Base-by-base conservation (phyloP, 2,888 invertebrate genomes). In the Cenopis cana region DNA sequence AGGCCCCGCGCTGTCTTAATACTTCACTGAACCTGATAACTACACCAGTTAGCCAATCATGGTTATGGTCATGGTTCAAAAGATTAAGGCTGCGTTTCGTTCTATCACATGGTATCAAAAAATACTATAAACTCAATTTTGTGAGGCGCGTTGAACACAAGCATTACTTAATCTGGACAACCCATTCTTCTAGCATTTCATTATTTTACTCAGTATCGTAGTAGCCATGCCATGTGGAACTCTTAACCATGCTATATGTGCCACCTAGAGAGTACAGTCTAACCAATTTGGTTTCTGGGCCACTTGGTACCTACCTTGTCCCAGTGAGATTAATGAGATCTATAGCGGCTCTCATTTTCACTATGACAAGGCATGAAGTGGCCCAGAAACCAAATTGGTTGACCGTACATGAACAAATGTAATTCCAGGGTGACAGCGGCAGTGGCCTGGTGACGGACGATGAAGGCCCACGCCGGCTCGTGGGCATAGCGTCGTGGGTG, bases 401-500 rank as follows among this genome's bases (percentile, higher is more conserved):
- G 24, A 0, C 38, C 38, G 0, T 46, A 46, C 46, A 46, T n/a
- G 46, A 46, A 6, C 8, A 1, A 46, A 46, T 46, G 17, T 18
- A 33, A 41, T 54, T 46, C 91, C 83, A 93, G 93, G 93, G 93
- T 14, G 93, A 93, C 84, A 93, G 93, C 74, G 93, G 93, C 76
- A 93, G 93, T 73, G 93, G 93, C 1, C 81, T 93, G 14, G 87
- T 93, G 57, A 59, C 69, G 11, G 64, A 64, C 18, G 84, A 82
- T 72, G 78, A 79, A 6, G 86, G 86, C 0, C 33, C 29, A 11
- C 69, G 57, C 0, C 80, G 80, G 1, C 68, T 93, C 52, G 56
- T 89, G 57, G 93, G 93, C 56, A 84, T 93, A 12, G 89, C 90
- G 1, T 93, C 93, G 10, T 93, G 93, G 93, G 92, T 92, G 3